A percentile compares a stretch with the other conserved stretches of the same genome.
Evolutionary conservation across 2,113 vertebrate genomes (phyloP).

Genomic region (Malurus melanocephalus): DNA sequence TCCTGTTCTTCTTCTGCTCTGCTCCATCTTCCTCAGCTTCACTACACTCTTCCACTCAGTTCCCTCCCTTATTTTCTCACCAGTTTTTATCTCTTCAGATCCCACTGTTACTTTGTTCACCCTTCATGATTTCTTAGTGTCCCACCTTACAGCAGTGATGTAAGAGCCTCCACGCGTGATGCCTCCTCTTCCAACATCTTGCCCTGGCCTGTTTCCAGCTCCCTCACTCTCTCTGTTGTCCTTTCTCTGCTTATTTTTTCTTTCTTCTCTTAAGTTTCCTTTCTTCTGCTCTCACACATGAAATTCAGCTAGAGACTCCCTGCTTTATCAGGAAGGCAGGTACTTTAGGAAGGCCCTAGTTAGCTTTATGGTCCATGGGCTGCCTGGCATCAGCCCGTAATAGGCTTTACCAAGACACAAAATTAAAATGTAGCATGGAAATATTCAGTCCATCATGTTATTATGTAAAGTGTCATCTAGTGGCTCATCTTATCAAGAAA

Average conservation of each 20-base stretch:
- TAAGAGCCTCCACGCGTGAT: neutral
- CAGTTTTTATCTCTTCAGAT: neutral
- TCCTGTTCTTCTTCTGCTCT: neutral
- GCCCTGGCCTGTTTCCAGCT: neutral
- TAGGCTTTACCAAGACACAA: conserved; percentile 49
- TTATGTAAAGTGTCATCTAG: conserved; percentile 66
- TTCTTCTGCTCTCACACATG: neutral
- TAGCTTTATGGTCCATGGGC: neutral
- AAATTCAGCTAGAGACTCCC: neutral
- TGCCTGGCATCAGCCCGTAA: conserved; percentile 31
- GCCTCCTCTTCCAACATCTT: neutral
- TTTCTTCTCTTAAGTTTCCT: neutral
- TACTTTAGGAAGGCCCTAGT: neutral
- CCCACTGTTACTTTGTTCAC: neutral
- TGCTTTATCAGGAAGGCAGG: neutral
- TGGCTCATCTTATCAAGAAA: conserved; percentile 65
- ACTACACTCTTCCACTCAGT: neutral
- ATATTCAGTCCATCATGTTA: conserved; percentile 56
- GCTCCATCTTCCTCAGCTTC: neutral
- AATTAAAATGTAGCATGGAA: conserved; percentile 66
- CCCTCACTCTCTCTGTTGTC: neutral
- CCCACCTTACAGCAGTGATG: too few species aligned
- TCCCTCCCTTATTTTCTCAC: neutral
- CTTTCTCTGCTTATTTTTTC: neutral
- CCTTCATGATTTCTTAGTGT: neutral